Base-by-base conservation (phyloP, 2,113 vertebrate genomes). In the Pipra filicauda region DNA sequence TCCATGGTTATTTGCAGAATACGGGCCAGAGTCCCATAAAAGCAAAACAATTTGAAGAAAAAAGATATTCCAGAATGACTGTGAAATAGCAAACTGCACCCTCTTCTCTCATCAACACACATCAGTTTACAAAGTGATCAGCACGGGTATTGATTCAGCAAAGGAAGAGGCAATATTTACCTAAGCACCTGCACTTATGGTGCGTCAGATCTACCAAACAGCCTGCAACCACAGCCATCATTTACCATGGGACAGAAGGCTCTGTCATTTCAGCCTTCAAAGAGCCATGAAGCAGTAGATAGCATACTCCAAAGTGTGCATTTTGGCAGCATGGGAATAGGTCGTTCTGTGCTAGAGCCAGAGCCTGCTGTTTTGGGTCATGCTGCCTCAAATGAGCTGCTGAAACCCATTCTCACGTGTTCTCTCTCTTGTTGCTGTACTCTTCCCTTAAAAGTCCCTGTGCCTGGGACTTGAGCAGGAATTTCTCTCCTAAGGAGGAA, bases 101-200 rank as follows among this genome's bases (percentile, higher is more conserved):
- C 95, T 95, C 73, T 95, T 28, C 85, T 92, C 77, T 62, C 96
- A 93, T 96, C 94, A 92, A 80, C 72, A 65, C 28, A 16, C 88
- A 77, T 77, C 62, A 71, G n/a, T 93, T 96, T 88, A 79, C 93
- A 49, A 75, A 83, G 80, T 9, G 85, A 95, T 95, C 91, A 91
- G 89, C 90, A 24, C 0, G 69, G 88, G 85, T 82, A 88, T 88
- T 93, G 88, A 95, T 95, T 91, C 86, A 91, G 76, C 64, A 52
- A 70, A 61, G 64, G 30, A 78, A 96, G 76, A 75, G 33, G 79
- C 92, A 96, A 92, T 95, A 95, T 96, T 96, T 96, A 95, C 89
- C 95, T 93, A 94, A 94, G 94, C 93, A 95, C 91, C 91, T 94
- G 93, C 23, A 9, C 52, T 84, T 90, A 81, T 6, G 59, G 73